These are phyloP conservation scores for Chloroclystis v-ata DNA, from an alignment of 2,888 invertebrate species.

Conservation along the genomic window DNA sequence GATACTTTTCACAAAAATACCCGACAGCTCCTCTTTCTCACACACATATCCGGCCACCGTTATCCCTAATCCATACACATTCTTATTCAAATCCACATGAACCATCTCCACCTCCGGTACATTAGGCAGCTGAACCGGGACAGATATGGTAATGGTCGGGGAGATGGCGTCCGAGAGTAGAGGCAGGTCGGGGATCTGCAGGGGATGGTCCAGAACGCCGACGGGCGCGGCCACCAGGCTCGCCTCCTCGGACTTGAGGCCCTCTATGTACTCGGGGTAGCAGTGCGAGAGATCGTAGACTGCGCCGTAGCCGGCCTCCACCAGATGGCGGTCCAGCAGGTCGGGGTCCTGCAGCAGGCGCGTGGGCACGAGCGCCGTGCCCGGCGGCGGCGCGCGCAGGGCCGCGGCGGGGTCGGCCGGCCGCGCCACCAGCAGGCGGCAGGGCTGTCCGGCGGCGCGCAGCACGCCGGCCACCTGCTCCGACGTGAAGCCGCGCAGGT, in stretches of 20 bases:
- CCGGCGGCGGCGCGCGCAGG: constrained; percentile 86
- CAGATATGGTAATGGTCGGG: constrained; percentile 70
- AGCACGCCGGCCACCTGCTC: constrained; percentile 89
- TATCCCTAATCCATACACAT: constrained; percentile 94
- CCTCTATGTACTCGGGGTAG: constrained; percentile 61
- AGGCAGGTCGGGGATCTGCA: constrained; percentile 61
- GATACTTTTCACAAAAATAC: constrained; percentile 99
- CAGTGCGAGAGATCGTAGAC: constrained; percentile 70
- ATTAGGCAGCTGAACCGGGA: constrained; percentile 78
- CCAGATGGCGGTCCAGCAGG: constrained; percentile 90
- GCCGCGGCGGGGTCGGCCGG: constrained; percentile 92
- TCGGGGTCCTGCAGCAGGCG: constrained; percentile 94
- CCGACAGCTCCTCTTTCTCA: constrained; percentile 98
- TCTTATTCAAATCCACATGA: constrained; percentile 93
- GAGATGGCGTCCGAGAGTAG: constrained; percentile 56
- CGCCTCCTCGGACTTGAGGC: constrained; percentile 55
- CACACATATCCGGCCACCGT: constrained; percentile 98
- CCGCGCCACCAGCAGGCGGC: constrained; percentile 95
- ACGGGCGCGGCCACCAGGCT: constrained; percentile 62
- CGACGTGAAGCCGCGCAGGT: constrained; percentile 96
- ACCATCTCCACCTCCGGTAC: constrained; percentile 94
- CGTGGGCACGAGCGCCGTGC: constrained; percentile 94
- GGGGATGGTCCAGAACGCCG: constrained; percentile 68
- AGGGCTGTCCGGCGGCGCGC: constrained; percentile 87
- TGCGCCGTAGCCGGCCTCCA: constrained; percentile 85